Percentiles rank a stretch among this genome's conserved stretches.
These are phyloP conservation scores for Neosilurus mollespiculum DNA, from an alignment of 2,797 vertebrate genomes.

Conservation along the genomic window DNA sequence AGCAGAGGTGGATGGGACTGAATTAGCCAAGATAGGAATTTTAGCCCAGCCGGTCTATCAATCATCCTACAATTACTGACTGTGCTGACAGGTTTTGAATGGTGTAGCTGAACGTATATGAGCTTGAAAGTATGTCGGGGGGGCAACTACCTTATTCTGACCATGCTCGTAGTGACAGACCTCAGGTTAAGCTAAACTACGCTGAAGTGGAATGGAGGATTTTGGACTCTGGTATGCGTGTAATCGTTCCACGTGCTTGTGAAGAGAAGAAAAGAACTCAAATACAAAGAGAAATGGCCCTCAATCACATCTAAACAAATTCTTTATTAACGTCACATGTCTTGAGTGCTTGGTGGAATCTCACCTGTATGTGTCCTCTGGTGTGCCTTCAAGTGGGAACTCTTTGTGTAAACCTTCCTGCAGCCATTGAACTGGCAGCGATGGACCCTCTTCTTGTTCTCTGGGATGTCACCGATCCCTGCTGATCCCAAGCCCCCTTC, in stretches of 20 bases:
- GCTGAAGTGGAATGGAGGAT: neutral
- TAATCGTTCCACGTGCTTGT: neutral
- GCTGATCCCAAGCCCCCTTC: conserved; percentile 72
- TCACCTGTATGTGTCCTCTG: conserved; percentile 99
- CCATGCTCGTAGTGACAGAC: conserved; percentile 22
- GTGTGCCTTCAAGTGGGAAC: conserved; percentile 98
- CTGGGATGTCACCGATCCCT: conserved; percentile 71
- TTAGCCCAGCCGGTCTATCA: conserved; percentile 77
- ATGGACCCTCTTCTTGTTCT: conserved; percentile 99
- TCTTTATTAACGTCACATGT: neutral
- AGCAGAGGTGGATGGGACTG: conserved; percentile 56
- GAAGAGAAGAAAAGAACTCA: neutral
- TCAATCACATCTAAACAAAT: neutral
- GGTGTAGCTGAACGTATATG: conserved; percentile 74
- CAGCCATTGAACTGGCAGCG: conserved; percentile 99
- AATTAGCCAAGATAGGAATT: conserved; percentile 63
- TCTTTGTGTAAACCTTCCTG: conserved; percentile 99
- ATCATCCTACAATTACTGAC: conserved; percentile 77
- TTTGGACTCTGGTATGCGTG: neutral
- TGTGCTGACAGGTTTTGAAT: conserved; percentile 73
- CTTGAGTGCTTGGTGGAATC: conserved; percentile 34
- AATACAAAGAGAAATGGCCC: neutral
- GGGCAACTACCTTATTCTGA: conserved; percentile 25
- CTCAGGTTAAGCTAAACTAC: neutral
- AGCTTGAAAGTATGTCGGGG: conserved; percentile 73